Evolutionary conservation across 2,888 invertebrate genomes (phyloP).

Genomic region (Volucella zonaria): DNA sequence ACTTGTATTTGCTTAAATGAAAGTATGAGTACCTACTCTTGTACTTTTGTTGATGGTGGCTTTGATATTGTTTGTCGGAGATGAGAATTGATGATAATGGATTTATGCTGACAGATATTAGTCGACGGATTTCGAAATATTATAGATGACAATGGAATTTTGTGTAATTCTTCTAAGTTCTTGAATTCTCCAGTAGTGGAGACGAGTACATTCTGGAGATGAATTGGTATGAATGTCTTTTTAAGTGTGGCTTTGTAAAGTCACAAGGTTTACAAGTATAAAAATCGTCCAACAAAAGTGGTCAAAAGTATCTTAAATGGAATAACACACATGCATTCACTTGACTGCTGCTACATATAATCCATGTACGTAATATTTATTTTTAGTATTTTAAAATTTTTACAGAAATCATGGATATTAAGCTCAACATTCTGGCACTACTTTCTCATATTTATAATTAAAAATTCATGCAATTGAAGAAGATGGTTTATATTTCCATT

Average conservation of each 20-base stretch:
- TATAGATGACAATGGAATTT: constrained; percentile 18
- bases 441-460: too few species aligned
- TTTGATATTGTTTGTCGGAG: constrained; percentile 42
- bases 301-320: too few species aligned
- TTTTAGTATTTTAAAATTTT: too few species aligned
- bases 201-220: constrained; percentile 2
- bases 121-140: constrained; percentile 14
- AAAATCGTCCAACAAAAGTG: too few species aligned
- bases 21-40: not conserved
- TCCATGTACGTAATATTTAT: too few species aligned
- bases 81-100: constrained; percentile 63
- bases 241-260: constrained; percentile 53
- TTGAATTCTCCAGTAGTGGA: constrained; percentile 11
- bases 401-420: too few species aligned
- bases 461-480: too few species aligned
- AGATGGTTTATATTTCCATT: too few species aligned
- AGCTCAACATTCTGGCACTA: too few species aligned
- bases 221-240: constrained; percentile 55
- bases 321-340: too few species aligned
- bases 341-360: too few species aligned
- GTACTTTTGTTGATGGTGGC: constrained; percentile 8
- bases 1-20: constrained; percentile 1
- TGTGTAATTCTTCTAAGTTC: not conserved
- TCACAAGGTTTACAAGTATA: not conserved
- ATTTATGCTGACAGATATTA: constrained; percentile 65